Evolutionary conservation across 2,113 vertebrate species (phyloP).

Genomic region (Sceloporus tristichus): DNA sequence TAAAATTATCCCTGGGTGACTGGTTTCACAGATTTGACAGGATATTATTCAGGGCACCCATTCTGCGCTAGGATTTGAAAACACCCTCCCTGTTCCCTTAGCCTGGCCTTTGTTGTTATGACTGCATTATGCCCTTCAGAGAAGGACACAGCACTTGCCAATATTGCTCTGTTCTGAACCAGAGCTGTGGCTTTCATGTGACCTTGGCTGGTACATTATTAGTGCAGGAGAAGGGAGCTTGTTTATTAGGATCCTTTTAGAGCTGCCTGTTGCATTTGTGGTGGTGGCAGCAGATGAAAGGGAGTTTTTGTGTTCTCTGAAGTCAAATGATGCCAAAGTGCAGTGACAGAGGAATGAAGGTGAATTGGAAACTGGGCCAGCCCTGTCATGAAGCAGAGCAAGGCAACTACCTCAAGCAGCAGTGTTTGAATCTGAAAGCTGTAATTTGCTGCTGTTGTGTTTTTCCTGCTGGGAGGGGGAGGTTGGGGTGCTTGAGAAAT

Average conservation of each 20-base stretch:
- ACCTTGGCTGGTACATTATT: conserved; percentile 17
- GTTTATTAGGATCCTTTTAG: conserved; percentile 39
- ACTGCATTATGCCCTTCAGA: not conserved
- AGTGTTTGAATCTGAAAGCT: no score
- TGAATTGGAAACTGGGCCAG: no score
- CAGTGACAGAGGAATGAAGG: not conserved
- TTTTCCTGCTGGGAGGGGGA: no score
- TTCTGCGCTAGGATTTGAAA: conserved; percentile 7
- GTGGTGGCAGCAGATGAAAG: conserved; percentile 8
- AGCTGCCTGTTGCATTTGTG: conserved; percentile 16
- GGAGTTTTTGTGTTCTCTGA: conserved; percentile 36
- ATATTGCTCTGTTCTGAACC: conserved; percentile 25
- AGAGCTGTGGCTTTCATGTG: conserved; percentile 19
- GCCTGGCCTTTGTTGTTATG: rapidly evolving
- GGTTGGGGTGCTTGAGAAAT: no score
- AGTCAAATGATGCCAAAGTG: conserved; percentile 19
- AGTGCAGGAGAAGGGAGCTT: conserved; percentile 26
- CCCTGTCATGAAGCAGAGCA: no score
- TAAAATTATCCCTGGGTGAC: conserved; percentile 13
- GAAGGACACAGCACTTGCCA: not conserved
- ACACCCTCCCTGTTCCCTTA: rapidly evolving
- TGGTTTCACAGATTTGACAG: conserved; percentile 27
- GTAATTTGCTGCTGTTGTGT: no score
- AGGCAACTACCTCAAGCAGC: no score
- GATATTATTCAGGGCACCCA: not conserved